Conservation (phyloP, 2,797 vertebrate genomes). For the Manis pentadactyla region DNA sequence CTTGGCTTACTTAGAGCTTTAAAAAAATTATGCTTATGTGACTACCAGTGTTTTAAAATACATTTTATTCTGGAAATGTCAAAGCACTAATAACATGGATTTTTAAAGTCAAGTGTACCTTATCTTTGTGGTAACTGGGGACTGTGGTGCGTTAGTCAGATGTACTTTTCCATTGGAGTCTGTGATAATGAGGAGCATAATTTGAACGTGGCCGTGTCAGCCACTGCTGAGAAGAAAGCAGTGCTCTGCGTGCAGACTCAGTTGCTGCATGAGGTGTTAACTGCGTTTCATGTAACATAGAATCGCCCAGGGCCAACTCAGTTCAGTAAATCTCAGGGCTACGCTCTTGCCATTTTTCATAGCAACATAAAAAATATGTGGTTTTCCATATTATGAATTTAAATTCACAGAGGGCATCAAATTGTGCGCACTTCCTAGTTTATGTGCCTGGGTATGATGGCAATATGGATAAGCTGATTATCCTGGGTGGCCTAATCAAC, state of each 20-base stretch:
- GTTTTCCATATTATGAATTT: constrained; percentile 42
- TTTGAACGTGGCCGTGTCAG: not conserved
- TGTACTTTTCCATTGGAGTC: not conserved
- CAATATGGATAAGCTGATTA: not conserved
- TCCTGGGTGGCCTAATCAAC: not conserved
- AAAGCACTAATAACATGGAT: not conserved
- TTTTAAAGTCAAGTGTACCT: constrained; percentile 13
- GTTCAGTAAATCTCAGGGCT: not conserved
- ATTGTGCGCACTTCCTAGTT: not conserved
- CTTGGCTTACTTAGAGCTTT: not conserved
- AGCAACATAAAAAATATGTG: not conserved
- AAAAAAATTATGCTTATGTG: not conserved
- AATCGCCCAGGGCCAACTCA: not conserved
- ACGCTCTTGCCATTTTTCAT: constrained; percentile 31
- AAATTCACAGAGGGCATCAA: not conserved
- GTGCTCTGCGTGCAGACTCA: not conserved
- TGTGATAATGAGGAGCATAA: not conserved
- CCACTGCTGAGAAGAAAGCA: constrained; percentile 11
- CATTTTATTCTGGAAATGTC: constrained; percentile 51
- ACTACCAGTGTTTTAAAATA: not conserved
- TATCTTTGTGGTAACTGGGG: not conserved
- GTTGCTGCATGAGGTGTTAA: not conserved
- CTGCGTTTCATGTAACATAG: not conserved
- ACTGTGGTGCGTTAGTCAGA: not conserved
- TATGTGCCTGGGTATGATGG: not conserved